These are phyloP conservation scores for Ellobium chinense DNA, from an alignment of 2,888 invertebrate species.

Conservation along the genomic window DNA sequence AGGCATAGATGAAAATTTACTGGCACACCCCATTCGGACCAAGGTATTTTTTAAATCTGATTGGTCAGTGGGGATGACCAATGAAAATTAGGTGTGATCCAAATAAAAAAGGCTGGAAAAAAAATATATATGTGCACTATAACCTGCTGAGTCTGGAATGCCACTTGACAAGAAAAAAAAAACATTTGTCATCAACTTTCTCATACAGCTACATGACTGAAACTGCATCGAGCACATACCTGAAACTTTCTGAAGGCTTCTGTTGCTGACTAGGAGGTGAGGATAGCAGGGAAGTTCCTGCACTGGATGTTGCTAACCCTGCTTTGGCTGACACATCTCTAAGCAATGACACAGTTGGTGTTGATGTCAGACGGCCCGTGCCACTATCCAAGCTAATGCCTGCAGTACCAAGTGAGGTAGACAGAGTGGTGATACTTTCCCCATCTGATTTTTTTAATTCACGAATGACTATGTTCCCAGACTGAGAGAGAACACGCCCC, in stretches of 20 bases:
- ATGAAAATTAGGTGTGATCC: no score
- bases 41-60: no score
- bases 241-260: slow-evolving; percentile 33
- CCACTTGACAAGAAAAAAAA: no score
- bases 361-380: not conserved
- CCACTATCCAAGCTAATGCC: not conserved
- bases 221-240: slow-evolving; percentile 9
- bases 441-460: slow-evolving; percentile 30
- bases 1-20: no score
- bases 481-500: not conserved
- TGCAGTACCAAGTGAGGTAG: not conserved
- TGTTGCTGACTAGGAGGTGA: slow-evolving; percentile 29
- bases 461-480: slow-evolving; percentile 38
- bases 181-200: no score
- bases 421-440: not conserved
- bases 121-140: no score
- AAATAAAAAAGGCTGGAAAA: no score
- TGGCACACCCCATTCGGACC: no score
- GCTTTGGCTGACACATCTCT: slow-evolving; percentile 14
- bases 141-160: no score
- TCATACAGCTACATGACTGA: no score
- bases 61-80: no score
- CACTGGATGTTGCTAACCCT: not conserved
- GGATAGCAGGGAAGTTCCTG: not conserved
- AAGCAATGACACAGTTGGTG: slow-evolving; percentile 31